phyloP scores from a whole-genome alignment of 2,888 invertebrate species.

The Ormyrus nitidulus region DNA sequence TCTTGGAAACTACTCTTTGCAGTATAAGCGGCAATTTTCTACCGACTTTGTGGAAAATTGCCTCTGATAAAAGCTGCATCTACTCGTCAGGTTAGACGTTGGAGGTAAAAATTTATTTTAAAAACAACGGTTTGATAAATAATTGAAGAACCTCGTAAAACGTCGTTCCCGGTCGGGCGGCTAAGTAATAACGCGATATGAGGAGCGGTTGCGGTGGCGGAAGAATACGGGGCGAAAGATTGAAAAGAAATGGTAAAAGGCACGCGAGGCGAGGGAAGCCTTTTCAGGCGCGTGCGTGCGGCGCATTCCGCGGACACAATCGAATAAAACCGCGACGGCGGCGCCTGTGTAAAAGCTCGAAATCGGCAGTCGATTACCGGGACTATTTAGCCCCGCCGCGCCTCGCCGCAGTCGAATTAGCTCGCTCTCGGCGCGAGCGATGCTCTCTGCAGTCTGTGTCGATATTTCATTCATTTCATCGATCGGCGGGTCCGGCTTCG shows the following conservation, averaged over 20 bases:
- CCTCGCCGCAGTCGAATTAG: constrained; percentile 15
- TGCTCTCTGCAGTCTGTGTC: background rate
- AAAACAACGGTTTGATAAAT: no score
- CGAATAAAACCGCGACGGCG: background rate
- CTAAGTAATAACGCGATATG: no score
- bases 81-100: no score
- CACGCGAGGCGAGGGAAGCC: background rate
- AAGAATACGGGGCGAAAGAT: background rate
- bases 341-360: background rate
- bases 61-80: no score
- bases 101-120: no score
- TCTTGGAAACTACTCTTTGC: no score
- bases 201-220: background rate
- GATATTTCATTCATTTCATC: constrained; percentile 12
- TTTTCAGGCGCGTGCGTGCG: background rate
- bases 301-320: no score
- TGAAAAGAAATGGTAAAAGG: background rate
- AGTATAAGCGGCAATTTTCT: no score
- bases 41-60: no score
- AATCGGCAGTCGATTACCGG: background rate
- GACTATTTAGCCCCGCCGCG: background rate
- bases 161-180: no score
- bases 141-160: no score
- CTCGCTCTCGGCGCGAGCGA: background rate
- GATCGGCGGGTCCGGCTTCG: background rate